These are phyloP conservation scores for Zygogramma bicolorata DNA, from an alignment of 2,888 invertebrate species.

Conservation along the genomic window DNA sequence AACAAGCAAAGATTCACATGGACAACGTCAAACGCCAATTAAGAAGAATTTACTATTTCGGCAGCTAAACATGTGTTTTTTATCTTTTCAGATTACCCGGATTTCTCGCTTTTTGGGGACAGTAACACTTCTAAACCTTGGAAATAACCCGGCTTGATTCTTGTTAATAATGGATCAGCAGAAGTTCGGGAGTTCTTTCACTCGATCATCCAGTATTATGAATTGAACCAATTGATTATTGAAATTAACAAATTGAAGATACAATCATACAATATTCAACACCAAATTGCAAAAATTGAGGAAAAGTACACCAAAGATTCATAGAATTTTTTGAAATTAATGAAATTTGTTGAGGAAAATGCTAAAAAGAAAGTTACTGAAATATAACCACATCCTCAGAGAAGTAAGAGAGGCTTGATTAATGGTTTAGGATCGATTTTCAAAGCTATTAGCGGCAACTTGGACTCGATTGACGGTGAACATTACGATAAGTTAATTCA, in stretches of 20 bases:
- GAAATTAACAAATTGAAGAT: background rate
- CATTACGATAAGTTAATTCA: conserved; percentile 27
- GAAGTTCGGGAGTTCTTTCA: too few species aligned
- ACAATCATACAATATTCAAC: background rate
- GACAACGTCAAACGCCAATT: too few species aligned
- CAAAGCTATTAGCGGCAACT: conserved; percentile 34
- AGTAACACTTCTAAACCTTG: too few species aligned
- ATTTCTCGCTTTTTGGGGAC: too few species aligned
- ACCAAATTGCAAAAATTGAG: background rate
- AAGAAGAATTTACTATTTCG: too few species aligned
- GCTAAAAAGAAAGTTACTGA: conserved; percentile 19
- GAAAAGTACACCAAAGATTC: background rate
- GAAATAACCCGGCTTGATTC: too few species aligned
- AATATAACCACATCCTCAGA: conserved; percentile 18
- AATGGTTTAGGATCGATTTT: conserved; percentile 37
- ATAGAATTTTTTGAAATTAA: conserved; percentile 6
- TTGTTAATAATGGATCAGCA: too few species aligned
- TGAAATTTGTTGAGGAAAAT: conserved; percentile 13
- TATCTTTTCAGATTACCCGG: too few species aligned
- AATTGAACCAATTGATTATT: too few species aligned
- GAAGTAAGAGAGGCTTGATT: conserved; percentile 32
- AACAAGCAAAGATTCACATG: too few species aligned
- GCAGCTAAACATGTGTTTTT: too few species aligned
- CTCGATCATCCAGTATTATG: too few species aligned
- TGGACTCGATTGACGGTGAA: conserved; percentile 37